Evolutionary conservation across 2,113 vertebrate species (phyloP).

Genomic region (Oxygymnocypris stewartii): DNA sequence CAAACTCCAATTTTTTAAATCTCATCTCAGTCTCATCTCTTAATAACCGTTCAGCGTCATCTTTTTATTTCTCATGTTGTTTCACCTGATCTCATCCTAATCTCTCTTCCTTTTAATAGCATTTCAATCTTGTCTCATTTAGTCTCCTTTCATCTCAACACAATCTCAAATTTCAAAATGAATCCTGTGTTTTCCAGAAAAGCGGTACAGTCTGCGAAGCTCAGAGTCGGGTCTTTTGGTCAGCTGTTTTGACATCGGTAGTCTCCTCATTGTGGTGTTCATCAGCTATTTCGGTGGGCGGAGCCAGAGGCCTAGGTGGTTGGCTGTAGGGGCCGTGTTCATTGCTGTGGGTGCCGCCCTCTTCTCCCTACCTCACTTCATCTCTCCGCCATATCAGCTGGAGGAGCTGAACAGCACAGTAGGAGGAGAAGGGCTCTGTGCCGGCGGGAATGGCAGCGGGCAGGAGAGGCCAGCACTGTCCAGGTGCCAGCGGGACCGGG

Average conservation of each 20-base stretch:
- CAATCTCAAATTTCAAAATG: background rate
- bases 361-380: conserved; percentile 96
- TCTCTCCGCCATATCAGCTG: conserved; percentile 94
- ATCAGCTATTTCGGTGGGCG: conserved; percentile 98
- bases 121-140: background rate
- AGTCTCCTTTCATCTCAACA: too few species aligned
- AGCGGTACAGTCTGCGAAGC: conserved; percentile 93
- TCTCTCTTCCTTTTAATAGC: background rate
- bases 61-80: too few species aligned
- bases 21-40: background rate
- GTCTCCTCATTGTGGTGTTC: conserved; percentile 94
- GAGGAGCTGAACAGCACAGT: conserved; percentile 87
- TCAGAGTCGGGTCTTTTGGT: conserved; percentile 96
- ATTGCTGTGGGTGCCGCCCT: conserved; percentile 90
- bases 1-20: background rate
- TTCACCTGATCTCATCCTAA: background rate
- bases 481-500: conserved; percentile 79
- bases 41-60: too few species aligned
- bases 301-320: conserved; percentile 91
- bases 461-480: conserved; percentile 72
- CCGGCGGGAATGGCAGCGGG: conserved; percentile 74
- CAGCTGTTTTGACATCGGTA: conserved; percentile 98
- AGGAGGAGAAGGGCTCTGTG: conserved; percentile 86
- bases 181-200: conserved; percentile 69
- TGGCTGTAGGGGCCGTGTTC: conserved; percentile 89